Percentiles rank a stretch among this genome's conserved stretches.
Evolutionary conservation across 1,140 invertebrate species (phyloP).

Genomic region (Brachystomella parvula): DNA sequence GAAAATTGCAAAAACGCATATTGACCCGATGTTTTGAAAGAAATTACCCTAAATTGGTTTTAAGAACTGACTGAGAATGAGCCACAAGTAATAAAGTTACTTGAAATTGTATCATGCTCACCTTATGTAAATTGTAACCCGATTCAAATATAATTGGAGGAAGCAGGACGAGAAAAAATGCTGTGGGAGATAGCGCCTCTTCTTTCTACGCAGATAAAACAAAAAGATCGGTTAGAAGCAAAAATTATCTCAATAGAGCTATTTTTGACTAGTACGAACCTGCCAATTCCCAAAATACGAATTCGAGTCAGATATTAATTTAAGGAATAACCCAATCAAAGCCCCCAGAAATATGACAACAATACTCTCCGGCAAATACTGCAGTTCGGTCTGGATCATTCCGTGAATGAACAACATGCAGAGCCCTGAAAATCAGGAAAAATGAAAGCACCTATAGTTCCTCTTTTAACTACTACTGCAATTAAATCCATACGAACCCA

Average conservation of each 20-base stretch:
- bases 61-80: conserved; percentile 9
- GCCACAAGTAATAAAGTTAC: neutral
- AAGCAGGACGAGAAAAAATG: conserved; percentile 92
- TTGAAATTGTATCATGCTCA: conserved; percentile 35
- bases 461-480: too few species aligned
- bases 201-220: conserved; percentile 57
- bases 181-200: conserved; percentile 92
- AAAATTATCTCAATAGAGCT: neutral
- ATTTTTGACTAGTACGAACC: conserved; percentile 17
- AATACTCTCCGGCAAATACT: conserved; percentile 93
- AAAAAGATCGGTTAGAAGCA: conserved; percentile 7
- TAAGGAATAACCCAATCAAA: conserved; percentile 81
- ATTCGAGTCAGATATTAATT: conserved; percentile 64
- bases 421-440: conserved; percentile 52
- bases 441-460: conserved; percentile 12
- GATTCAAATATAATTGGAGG: conserved; percentile 99
- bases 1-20: conserved; percentile 85
- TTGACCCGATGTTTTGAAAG: conserved; percentile 75
- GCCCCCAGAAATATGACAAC: conserved; percentile 89
- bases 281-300: conserved; percentile 37
- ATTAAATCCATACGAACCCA: too few species aligned
- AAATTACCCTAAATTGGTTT: conserved; percentile 65
- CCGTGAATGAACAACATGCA: conserved; percentile 90
- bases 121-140: conserved; percentile 96
- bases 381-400: conserved; percentile 89